A percentile compares a stretch with the other conserved stretches of the same genome.
phyloP scores from a whole-genome alignment of 1,140 invertebrate genomes.

The Zaprionus ornatus region DNA sequence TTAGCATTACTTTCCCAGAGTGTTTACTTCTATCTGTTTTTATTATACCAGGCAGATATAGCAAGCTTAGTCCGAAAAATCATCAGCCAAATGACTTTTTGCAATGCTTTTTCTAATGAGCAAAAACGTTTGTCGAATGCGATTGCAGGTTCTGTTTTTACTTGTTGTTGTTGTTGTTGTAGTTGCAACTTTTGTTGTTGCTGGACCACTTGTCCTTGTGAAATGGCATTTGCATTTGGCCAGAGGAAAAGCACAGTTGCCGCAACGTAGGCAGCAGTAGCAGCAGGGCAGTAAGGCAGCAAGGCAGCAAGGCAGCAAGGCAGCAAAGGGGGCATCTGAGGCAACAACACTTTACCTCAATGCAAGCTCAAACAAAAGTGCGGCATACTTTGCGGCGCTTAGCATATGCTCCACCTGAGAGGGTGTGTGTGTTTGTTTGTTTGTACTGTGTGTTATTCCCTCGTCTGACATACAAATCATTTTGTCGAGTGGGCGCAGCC shows the following conservation, averaged over 20 bases:
- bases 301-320: conserved; percentile 17
- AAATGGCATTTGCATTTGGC: conserved; percentile 73
- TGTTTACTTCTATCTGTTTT: background rate
- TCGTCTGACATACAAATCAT: conserved; percentile 77
- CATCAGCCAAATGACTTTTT: conserved; percentile 15
- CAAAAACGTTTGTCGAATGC: conserved; percentile 23
- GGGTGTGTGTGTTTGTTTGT: conserved; percentile 12
- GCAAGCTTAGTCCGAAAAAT: background rate
- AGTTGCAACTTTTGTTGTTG: conserved; percentile 38
- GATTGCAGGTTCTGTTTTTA: background rate
- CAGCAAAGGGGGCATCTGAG: conserved; percentile 21
- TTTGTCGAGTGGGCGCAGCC: conserved; percentile 56
- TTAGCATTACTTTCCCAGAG: background rate
- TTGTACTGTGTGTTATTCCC: conserved; percentile 41
- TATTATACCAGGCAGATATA: background rate
- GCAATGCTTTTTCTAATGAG: conserved; percentile 34
- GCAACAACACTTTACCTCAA: conserved; percentile 74
- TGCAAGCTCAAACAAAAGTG: conserved; percentile 66
- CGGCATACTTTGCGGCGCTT: conserved; percentile 71
- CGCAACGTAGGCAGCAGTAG: background rate
- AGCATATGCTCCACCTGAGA: conserved; percentile 39
- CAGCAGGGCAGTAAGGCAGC: conserved; percentile 4
- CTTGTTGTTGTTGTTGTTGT: background rate
- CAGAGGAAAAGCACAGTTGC: conserved; percentile 57
- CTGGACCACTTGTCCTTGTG: conserved; percentile 67